Evolutionary conservation across 2,113 vertebrate genomes (phyloP).

Genomic region (Fregata magnificens): DNA sequence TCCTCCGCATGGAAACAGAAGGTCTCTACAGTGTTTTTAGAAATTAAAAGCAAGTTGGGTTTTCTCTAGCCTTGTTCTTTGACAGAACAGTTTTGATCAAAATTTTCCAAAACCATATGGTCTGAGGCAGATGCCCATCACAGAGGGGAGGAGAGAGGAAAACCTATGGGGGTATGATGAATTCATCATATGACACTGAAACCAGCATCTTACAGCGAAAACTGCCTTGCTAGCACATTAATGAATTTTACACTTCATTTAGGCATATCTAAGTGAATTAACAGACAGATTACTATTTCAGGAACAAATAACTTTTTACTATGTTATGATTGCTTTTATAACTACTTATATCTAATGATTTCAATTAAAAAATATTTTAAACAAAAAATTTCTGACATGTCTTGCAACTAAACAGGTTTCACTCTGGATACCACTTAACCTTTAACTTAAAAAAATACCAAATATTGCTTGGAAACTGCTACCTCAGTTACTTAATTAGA

Average conservation of each 20-base stretch:
- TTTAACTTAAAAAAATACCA: neutral
- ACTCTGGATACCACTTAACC: neutral
- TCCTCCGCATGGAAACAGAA: neutral
- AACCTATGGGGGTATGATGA: neutral
- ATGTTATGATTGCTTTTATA: neutral
- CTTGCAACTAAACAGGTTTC: neutral
- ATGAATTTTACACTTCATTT: constrained; percentile 33
- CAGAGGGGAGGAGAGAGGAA: neutral
- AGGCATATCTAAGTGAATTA: neutral
- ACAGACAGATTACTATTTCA: neutral
- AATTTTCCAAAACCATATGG: constrained; percentile 24
- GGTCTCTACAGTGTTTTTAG: neutral
- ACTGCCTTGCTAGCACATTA: neutral
- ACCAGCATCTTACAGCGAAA: neutral
- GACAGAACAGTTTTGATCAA: neutral
- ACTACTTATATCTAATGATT: neutral
- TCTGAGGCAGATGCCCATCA: constrained; percentile 10
- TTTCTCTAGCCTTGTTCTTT: neutral
- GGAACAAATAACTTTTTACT: neutral
- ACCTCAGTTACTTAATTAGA: neutral
- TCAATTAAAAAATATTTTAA: neutral
- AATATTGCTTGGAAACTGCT: neutral
- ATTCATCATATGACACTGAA: neutral
- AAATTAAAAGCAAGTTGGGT: neutral
- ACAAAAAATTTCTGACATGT: neutral